Evolutionary conservation across 2,797 vertebrate species (phyloP), one percentile per base, ranked within the genome.

Genomic region (Sebastes cheni): DNA sequence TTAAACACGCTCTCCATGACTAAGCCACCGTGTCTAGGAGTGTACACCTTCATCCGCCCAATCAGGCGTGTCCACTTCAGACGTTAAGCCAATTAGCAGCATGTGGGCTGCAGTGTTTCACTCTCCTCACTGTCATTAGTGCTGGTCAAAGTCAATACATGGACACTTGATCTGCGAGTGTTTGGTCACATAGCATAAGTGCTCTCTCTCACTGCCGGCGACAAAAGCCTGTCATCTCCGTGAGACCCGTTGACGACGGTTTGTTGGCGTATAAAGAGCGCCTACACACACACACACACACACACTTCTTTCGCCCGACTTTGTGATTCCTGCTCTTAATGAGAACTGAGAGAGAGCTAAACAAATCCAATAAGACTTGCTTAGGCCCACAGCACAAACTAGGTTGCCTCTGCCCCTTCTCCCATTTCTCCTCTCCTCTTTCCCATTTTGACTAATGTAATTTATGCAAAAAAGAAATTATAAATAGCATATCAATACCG

Each of bases 401-500:
- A 89, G 87, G 92, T 91, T 94, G 88, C 88, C 52, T 85, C 81
- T 86, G 68, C 82, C 75, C 69, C 73, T 69, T 88, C 81, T 88
- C 82, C 81, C 54, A 11, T 85, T 83, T 70, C 84, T 80, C 60
- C 60, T 79, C 69, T 85, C 42, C 82, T 75, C 39, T 82, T 88
- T 83, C 79, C 84, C 69, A 75, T 91, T 94, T 93, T 90, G 89
- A 92, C 91, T 93, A 93, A 93, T 94, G 90, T 93, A 95, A 95
- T 95, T 93, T 94, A 96, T 95, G 91, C 94, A 93, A 92, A 90
- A 66, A 86, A 84, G 76, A 89, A 93, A 91, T 94, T 96, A 94
- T 94, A 95, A 95, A 95, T 95, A 95, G 93, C 90, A 94, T 93
- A 94, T 95, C 92, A 92, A 94, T 94, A 93, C 88, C 29, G 71